These are phyloP conservation scores for Selene dorsalis DNA, from an alignment of 2,797 vertebrate species.

Conservation along the genomic window DNA sequence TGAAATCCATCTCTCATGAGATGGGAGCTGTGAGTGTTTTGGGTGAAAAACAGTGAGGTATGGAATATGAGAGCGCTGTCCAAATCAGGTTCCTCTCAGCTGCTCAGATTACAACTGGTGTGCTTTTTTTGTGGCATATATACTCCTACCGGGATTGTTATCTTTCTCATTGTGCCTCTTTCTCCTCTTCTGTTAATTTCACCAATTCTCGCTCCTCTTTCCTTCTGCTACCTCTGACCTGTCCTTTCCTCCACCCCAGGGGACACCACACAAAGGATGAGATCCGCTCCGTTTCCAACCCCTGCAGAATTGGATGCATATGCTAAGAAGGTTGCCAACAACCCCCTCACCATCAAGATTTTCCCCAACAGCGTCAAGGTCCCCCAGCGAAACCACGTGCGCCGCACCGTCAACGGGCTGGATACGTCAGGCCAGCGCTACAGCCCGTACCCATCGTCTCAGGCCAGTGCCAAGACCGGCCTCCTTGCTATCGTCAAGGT, in stretches of 20 bases:
- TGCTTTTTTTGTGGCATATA: conserved; percentile 53
- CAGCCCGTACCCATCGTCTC: conserved; percentile 96
- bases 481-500: conserved; percentile 96
- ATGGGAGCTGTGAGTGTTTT: conserved; percentile 29
- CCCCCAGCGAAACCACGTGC: conserved; percentile 98
- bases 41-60: conserved; percentile 29
- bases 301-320: conserved; percentile 99
- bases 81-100: conserved; percentile 57
- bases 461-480: conserved; percentile 93
- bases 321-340: conserved; percentile 99
- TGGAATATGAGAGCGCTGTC: conserved; percentile 57
- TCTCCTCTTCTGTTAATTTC: conserved; percentile 11
- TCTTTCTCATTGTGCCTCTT: conserved; percentile 43
- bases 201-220: conserved; percentile 23
- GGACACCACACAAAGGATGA: conserved; percentile 99
- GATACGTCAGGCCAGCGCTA: conserved; percentile 98
- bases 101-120: conserved; percentile 65
- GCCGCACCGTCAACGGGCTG: conserved; percentile 98
- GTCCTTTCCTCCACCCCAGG: conserved; percentile 83
- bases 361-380: conserved; percentile 99
- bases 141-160: conserved; percentile 56
- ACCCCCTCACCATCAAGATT: conserved; percentile 99
- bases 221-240: conserved; percentile 47
- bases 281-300: conserved; percentile 99
- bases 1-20: conserved; percentile 34